These are phyloP conservation scores for Gila robusta DNA, from an alignment of 2,797 vertebrate genomes.

Conservation along the genomic window DNA sequence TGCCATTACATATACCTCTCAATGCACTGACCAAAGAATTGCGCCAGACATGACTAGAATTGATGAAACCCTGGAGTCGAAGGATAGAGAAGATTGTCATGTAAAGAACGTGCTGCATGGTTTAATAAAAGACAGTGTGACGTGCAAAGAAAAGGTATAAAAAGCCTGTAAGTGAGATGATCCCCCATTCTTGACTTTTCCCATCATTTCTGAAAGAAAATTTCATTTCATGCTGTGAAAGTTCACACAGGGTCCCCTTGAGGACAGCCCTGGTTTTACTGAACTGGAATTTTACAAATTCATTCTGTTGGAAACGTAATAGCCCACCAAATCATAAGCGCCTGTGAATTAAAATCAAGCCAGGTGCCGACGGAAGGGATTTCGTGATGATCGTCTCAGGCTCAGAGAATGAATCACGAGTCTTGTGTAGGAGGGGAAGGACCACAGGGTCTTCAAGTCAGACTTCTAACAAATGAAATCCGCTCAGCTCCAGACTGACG, in stretches of 20 bases:
- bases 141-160: background rate
- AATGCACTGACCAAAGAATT: slow-evolving; percentile 36
- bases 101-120: background rate
- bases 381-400: slow-evolving; percentile 32
- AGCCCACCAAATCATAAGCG: background rate
- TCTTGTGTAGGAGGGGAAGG: slow-evolving; percentile 52
- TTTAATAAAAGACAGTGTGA: slow-evolving; percentile 13
- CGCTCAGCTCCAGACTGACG: slow-evolving; percentile 23
- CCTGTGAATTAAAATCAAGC: slow-evolving; percentile 46
- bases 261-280: slow-evolving; percentile 9
- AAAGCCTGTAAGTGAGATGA: background rate
- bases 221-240: background rate
- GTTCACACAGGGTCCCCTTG: background rate
- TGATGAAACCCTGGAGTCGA: background rate
- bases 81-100: background rate
- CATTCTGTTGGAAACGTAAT: background rate
- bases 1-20: slow-evolving; percentile 37
- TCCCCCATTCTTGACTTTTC: background rate
- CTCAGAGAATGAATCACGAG: slow-evolving; percentile 54
- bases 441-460: slow-evolving; percentile 50
- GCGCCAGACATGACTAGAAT: slow-evolving; percentile 22
- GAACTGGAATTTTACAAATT: slow-evolving; percentile 1
- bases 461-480: slow-evolving; percentile 55
- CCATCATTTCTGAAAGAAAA: background rate
- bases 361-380: slow-evolving; percentile 14